Evolutionary conservation across 1,140 invertebrate species (phyloP), one percentile per base, ranked within the genome.

Genomic region (Drosophila obscura): DNA sequence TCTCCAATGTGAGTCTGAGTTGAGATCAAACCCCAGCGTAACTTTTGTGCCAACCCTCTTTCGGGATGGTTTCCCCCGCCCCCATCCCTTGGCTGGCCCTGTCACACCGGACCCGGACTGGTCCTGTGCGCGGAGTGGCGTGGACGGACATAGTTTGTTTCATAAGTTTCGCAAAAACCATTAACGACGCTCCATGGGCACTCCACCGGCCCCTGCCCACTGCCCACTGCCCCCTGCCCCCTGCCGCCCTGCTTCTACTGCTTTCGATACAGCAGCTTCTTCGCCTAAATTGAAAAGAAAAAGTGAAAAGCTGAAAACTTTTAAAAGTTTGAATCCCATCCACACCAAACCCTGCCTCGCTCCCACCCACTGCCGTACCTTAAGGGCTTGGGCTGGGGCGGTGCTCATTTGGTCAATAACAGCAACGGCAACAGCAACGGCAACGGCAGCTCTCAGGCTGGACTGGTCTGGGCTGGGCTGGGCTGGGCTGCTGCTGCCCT

Each of bases 231-330:
- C 19, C 71, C 35, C 57, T 41, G 45, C 69, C 71, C 35, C 57
- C 26, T 6, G 5, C 16, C 19, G n/a, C 71, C 35, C 57, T 41
- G 45, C 69, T 56, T 41, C 58, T 50, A 7, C 46, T 50, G 7
- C 46, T 39, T 39, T 39, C 35, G 35, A 39, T 39, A 39, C 35
- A 39, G 35, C 26, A 59, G 58, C 63, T 69, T 58, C 74, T 57
- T 64, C 16, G 62, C 45, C 31, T 49, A 85, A 85, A 88, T 85
- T 85, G 82, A 85, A 85, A 85, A 85, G 71, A 71, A 80, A 77
- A 85, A 85, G 82, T 82, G 82, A 85, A 85, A 85, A 85, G 82
- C 82, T 82, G 78, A 81, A 87, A 85, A 85, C 82, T 85, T 88
- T 85, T 85, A 82, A 85, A 87, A 85, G 82, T 85, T 85, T 81